phyloP scores from a whole-genome alignment of 2,888 invertebrate genomes.

The Lottia scabra region DNA sequence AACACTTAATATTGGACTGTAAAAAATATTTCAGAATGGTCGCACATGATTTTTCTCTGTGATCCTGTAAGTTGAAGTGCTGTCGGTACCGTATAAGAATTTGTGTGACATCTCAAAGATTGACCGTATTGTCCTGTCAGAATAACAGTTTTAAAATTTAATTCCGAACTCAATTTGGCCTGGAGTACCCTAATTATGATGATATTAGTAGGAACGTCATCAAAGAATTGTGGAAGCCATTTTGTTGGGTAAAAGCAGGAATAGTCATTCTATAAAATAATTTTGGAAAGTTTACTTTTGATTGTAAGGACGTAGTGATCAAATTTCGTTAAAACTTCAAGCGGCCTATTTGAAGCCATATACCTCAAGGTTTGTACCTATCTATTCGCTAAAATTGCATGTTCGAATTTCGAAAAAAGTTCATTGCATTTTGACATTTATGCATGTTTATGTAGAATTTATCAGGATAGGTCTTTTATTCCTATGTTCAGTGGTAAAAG shows the following conservation, averaged over 20 bases:
- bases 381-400: too few species aligned
- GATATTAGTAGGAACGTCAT: constrained; percentile 29
- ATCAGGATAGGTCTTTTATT: too few species aligned
- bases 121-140: constrained; percentile 7
- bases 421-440: too few species aligned
- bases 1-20: neutral
- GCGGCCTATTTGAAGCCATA: neutral
- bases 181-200: constrained; percentile 33
- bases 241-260: constrained; percentile 26
- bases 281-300: neutral
- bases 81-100: too few species aligned
- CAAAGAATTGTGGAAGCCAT: constrained; percentile 32
- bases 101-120: neutral
- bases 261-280: neutral
- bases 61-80: too few species aligned
- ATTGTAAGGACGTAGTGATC: neutral
- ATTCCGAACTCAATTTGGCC: constrained; percentile 31
- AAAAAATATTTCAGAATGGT: too few species aligned
- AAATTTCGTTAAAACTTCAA: neutral
- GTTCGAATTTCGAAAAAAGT: too few species aligned
- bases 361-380: too few species aligned
- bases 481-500: too few species aligned
- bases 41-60: too few species aligned
- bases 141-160: constrained; percentile 26
- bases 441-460: too few species aligned